Evolutionary conservation across 2,888 invertebrate genomes (phyloP).

Genomic region (Leptopilina syphax): DNA sequence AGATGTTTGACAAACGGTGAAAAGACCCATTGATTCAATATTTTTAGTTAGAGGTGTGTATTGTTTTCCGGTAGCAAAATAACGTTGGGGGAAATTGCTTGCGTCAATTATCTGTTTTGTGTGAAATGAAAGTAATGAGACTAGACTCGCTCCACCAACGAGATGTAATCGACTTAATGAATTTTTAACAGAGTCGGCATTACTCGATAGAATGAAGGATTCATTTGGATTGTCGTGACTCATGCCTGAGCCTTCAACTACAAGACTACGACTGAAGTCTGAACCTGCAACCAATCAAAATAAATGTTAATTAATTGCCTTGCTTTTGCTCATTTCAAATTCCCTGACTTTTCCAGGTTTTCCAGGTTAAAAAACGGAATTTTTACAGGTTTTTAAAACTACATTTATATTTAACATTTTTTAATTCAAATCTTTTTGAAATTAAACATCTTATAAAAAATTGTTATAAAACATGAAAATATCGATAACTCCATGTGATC

Average conservation of each 20-base stretch:
- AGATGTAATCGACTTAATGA: conserved; percentile 83
- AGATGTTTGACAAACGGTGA: conserved; percentile 84
- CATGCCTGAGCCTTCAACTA: conserved; percentile 86
- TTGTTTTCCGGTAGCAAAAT: conserved; percentile 84
- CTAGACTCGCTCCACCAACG: conserved; percentile 86
- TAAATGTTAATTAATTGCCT: too few relatives aligned
- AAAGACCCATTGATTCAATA: conserved; percentile 78
- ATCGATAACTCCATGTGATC: too few relatives aligned
- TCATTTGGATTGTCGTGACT: conserved; percentile 79
- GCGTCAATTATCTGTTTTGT: conserved; percentile 83
- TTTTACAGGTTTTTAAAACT: too few relatives aligned
- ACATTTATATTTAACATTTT: too few relatives aligned
- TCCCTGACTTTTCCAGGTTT: too few relatives aligned
- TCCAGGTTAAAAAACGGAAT: too few relatives aligned
- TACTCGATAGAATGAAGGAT: conserved; percentile 81
- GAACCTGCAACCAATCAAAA: conserved; percentile 77
- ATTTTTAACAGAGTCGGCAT: conserved; percentile 78
- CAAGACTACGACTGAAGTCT: conserved; percentile 86
- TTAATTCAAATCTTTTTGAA: too few relatives aligned
- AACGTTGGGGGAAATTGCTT: conserved; percentile 83
- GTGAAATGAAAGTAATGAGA: conserved; percentile 86
- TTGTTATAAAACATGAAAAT: too few relatives aligned
- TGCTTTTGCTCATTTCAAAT: too few relatives aligned
- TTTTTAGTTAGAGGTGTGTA: conserved; percentile 79
- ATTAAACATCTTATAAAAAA: too few relatives aligned